Evolutionary conservation across 2,888 invertebrate species (phyloP), one percentile per base, ranked within the genome.

Genomic region (Nemotelus pantherinus): DNA sequence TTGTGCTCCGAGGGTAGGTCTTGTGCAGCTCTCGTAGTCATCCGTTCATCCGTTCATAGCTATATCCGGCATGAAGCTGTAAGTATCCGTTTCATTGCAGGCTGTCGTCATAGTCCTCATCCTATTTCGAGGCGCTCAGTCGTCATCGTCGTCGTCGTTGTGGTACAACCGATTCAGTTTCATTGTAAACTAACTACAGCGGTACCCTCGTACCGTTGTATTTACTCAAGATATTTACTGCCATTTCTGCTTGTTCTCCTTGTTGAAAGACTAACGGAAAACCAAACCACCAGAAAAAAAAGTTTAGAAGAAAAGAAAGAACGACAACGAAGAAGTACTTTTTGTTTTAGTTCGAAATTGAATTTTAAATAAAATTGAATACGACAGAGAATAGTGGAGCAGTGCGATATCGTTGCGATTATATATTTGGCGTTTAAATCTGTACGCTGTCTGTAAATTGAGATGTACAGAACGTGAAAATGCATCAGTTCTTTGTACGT

Each of bases 341-440:
- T 84, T 85, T 85, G 85, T 85, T 85, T 85, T 85, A 85, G 85
- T 85, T 85, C 82, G 82, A 85, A 85, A 85, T 85, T 85, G 85
- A 84, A 85, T 85, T 85, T 85, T 85, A 85, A 85, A 85, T 85
- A 85, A 84, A 84, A 85, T 85, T 85, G 84, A 85, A 83, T 67
- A 67, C 10, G 50, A 67, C n/a, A 25, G 47, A 47, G 67, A 63
- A 43, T 43, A 47, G 25, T 48, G 47, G 50, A 67, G 44, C n/a
- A 2, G 41, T 67, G n/a, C 67, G n/a, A 43, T 48, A 48, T 50
- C n/a, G 7, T n/a, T 45, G 4, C n/a, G 45, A 65, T 47, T 65
- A 47, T 65, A 65, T 65, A 47, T 65, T 65, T 65, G 63, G 1
- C 9, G 5, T 41, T 63, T 43, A 25, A 25, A 25, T 25, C 25